Percentiles rank a stretch among this genome's conserved stretches.
These are phyloP conservation scores for Chloroceryle aenea DNA, from an alignment of 2,113 vertebrate genomes.

Conservation along the genomic window DNA sequence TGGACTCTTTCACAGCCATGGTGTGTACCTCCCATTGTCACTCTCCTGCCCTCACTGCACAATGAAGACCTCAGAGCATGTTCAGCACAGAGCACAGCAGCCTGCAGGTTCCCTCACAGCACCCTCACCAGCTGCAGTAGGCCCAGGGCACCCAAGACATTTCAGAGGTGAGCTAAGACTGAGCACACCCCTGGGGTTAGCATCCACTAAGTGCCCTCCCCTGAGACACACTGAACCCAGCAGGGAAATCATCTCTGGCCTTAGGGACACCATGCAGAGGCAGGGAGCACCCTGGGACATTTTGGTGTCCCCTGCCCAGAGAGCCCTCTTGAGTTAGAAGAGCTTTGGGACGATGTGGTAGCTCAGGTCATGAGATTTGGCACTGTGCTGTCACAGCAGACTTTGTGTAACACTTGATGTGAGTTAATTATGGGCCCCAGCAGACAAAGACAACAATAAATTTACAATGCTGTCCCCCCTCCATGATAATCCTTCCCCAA, in stretches of 20 bases:
- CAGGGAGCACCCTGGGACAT: neutral
- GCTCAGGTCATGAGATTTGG: neutral
- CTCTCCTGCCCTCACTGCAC: neutral
- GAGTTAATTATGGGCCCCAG: neutral
- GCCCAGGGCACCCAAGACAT: neutral
- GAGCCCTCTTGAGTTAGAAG: neutral
- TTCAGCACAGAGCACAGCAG: neutral
- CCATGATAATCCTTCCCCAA: neutral
- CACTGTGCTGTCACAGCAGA: accelerated
- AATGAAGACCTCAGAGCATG: neutral
- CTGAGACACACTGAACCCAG: neutral
- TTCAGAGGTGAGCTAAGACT: neutral
- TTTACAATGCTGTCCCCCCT: neutral
- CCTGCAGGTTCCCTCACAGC: neutral
- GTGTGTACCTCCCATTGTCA: neutral
- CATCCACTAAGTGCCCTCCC: neutral
- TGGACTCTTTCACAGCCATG: too few relatives aligned
- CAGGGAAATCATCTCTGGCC: neutral
- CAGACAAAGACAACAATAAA: slow-evolving; percentile 30
- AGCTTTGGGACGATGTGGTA: neutral
- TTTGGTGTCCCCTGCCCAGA: neutral
- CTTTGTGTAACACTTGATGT: neutral
- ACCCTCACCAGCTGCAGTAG: neutral
- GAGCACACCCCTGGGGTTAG: neutral
- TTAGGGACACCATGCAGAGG: neutral